A percentile compares a stretch with the other conserved stretches of the same genome.
Conservation (phyloP, 2,797 vertebrate species). For the Eulemur albifrons region DNA sequence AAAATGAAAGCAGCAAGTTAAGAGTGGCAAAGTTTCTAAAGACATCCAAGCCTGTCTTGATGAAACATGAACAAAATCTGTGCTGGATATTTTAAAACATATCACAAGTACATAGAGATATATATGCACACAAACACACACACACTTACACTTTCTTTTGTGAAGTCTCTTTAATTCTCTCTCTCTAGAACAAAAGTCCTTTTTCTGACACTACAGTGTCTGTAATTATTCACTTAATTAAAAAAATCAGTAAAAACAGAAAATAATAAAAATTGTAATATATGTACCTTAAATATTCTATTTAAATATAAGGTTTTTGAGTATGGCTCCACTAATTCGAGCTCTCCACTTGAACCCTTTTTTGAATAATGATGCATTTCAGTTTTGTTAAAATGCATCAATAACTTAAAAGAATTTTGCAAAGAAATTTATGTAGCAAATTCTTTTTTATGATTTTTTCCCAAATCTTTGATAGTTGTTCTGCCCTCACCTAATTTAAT, state of each 20-base stretch:
- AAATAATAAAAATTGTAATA: background rate
- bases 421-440: background rate
- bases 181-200: background rate
- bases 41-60: background rate
- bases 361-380: background rate
- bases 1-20: background rate
- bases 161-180: background rate
- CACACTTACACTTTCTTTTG: background rate
- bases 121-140: too few relatives aligned
- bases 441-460: background rate
- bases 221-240: background rate
- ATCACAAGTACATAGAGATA: background rate
- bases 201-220: background rate
- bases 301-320: slow-evolving; percentile 4
- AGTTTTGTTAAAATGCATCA: slow-evolving; percentile 18
- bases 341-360: background rate
- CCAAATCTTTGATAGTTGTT: background rate
- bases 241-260: background rate
- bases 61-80: background rate
- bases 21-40: background rate
- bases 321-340: background rate
- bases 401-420: background rate
- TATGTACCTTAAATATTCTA: background rate
- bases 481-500: background rate
- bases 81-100: background rate